These are phyloP conservation scores for Hemiscyllium ocellatum DNA, from an alignment of 2,113 vertebrate genomes.

Conservation along the genomic window DNA sequence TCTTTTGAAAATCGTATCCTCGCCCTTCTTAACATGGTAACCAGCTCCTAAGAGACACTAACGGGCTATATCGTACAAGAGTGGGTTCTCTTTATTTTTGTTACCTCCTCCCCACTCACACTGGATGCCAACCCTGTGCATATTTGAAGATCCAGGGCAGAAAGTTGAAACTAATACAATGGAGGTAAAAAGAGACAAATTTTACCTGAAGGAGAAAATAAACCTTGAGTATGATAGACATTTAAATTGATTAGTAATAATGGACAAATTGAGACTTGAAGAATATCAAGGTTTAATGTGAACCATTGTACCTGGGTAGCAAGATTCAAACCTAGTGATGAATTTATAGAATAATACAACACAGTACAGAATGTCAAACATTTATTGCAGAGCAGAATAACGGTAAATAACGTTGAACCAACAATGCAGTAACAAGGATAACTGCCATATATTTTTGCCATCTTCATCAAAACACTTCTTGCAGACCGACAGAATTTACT, in stretches of 20 bases:
- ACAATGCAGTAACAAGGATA: slow-evolving; percentile 95
- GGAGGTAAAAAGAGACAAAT: too few species aligned
- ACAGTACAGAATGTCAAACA: slow-evolving; percentile 83
- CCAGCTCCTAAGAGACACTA: too few species aligned
- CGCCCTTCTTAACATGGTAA: too few species aligned
- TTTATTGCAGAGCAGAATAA: slow-evolving; percentile 99
- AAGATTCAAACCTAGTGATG: slow-evolving; percentile 20
- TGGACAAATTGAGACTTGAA: background rate
- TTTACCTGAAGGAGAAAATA: background rate
- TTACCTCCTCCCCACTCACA: background rate
- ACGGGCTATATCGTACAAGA: too few species aligned
- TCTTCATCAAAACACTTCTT: slow-evolving; percentile 82
- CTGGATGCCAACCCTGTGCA: too few species aligned
- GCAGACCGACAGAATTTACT: slow-evolving; percentile 90
- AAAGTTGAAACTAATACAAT: background rate
- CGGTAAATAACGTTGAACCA: slow-evolving; percentile 79
- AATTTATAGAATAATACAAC: slow-evolving; percentile 47
- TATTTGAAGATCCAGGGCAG: background rate
- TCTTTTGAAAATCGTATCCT: too few species aligned
- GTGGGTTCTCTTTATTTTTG: too few species aligned
- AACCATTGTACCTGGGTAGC: background rate
- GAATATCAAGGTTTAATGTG: slow-evolving; percentile 34
- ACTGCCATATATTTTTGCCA: slow-evolving; percentile 94
- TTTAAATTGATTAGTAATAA: background rate
- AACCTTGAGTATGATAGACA: background rate